Conservation (phyloP, 1,140 invertebrate genomes). For the Drosophila tristis region DNA sequence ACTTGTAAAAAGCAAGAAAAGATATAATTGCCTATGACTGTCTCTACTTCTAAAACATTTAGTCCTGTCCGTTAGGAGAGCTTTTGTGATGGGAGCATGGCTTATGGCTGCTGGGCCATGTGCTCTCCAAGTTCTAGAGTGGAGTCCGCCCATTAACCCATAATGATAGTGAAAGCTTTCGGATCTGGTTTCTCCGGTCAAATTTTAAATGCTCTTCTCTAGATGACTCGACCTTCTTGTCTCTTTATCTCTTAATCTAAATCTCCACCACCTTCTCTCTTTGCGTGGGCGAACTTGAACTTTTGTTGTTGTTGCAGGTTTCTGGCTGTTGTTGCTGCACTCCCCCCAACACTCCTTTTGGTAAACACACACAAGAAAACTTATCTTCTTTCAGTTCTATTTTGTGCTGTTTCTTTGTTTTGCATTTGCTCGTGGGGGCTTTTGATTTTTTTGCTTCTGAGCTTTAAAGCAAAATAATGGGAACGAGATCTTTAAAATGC, state of each 20-base stretch:
- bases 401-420: no score
- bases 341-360: no score
- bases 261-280: not conserved
- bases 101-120: no score
- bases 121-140: no score
- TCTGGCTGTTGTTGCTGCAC: conserved; percentile 2
- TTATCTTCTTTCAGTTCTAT: no score
- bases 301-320: conserved; percentile 28
- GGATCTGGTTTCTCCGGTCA: conserved; percentile 12
- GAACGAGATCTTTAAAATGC: conserved; percentile 50
- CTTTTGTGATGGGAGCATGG: no score
- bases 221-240: no score
- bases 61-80: no score
- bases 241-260: conserved; percentile 1
- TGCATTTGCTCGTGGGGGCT: not conserved
- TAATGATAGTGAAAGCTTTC: conserved; percentile 5
- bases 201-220: not conserved
- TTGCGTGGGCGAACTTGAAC: conserved; percentile 61
- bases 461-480: conserved; percentile 14
- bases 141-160: not conserved
- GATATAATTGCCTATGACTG: no score
- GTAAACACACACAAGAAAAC: no score
- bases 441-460: conserved; percentile 10
- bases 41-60: no score
- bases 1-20: no score